Evolutionary conservation across 1,140 invertebrate species (phyloP).

Genomic region (Schlechtendalia chinensis): DNA sequence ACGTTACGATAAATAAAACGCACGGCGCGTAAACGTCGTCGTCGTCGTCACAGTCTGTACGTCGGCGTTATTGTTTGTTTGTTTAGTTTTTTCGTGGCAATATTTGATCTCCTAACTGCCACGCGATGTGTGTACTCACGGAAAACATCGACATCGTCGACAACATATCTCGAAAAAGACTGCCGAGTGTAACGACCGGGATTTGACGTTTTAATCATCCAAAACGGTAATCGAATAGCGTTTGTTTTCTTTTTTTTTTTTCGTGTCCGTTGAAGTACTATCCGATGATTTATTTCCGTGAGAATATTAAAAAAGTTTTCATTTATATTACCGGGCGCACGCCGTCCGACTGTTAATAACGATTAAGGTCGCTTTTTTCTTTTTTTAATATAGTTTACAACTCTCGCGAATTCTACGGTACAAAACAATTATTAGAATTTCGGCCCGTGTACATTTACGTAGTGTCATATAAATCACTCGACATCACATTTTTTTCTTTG

Average conservation of each 20-base stretch:
- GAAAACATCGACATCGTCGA: no score
- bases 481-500: neutral
- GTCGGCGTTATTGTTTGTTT: no score
- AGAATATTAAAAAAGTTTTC: constrained; percentile 42
- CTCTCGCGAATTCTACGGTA: constrained; percentile 1
- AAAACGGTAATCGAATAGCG: constrained; percentile 27
- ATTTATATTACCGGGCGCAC: constrained; percentile 22
- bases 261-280: neutral
- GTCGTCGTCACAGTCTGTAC: no score
- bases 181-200: constrained; percentile 4
- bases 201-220: constrained; percentile 26
- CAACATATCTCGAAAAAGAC: no score
- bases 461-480: constrained; percentile 1
- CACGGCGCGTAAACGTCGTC: no score
- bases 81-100: no score
- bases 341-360: constrained; percentile 21
- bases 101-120: no score
- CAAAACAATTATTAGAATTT: constrained; percentile 25
- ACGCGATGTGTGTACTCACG: no score
- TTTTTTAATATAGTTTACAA: constrained; percentile 24
- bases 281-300: constrained; percentile 32
- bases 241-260: no score
- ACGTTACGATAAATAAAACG: no score
- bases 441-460: no score
- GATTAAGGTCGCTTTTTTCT: constrained; percentile 11